Evolutionary conservation across 2,797 vertebrate genomes (phyloP).

Genomic region (Paramormyrops hopkinsi): DNA sequence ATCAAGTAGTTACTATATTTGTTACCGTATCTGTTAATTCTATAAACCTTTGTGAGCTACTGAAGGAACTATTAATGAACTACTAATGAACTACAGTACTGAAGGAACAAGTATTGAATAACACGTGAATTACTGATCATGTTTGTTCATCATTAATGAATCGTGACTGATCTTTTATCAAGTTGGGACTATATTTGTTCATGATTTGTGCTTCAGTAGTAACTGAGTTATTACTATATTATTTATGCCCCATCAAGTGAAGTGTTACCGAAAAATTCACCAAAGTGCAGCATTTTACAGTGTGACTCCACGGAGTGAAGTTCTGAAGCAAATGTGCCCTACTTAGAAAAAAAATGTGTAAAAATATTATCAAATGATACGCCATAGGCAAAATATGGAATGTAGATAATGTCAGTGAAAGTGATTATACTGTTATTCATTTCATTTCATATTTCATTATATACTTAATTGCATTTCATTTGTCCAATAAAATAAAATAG

Average conservation of each 20-base stretch:
- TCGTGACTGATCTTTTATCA: neutral
- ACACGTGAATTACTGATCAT: neutral
- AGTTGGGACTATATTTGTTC: neutral
- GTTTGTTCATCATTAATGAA: neutral
- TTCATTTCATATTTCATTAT: neutral
- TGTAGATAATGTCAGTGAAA: neutral
- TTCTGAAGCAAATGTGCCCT: neutral
- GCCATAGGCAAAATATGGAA: neutral
- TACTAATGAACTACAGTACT: neutral
- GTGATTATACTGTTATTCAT: neutral
- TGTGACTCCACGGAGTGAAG: neutral
- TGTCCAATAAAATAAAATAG: constrained; percentile 3
- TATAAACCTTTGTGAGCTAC: neutral
- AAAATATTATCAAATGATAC: neutral
- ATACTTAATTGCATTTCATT: neutral
- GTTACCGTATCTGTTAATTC: neutral
- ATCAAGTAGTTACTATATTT: neutral
- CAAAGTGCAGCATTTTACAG: constrained; percentile 13
- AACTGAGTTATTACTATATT: neutral
- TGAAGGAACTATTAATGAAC: neutral
- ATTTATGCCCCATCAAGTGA: neutral
- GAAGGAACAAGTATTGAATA: neutral
- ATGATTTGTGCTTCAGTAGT: neutral
- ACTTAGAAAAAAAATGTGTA: neutral
- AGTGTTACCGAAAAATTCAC: neutral